Evolutionary conservation across 2,888 invertebrate species (phyloP).

Genomic region (Salticus scenicus): DNA sequence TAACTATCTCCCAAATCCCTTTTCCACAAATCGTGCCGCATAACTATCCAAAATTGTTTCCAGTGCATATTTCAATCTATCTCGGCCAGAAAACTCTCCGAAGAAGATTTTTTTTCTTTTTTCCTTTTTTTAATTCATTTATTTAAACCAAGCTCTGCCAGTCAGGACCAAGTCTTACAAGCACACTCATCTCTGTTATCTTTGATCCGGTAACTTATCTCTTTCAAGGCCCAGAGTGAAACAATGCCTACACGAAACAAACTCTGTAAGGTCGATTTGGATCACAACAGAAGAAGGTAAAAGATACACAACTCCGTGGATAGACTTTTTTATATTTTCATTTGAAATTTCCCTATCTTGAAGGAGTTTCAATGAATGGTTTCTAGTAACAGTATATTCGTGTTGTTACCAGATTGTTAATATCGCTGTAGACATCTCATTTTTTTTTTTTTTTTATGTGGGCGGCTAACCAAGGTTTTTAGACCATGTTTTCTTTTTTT

Average conservation of each 20-base stretch:
- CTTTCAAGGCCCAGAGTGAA: slow-evolving; percentile 43
- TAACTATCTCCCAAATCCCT: not conserved
- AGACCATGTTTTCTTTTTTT: no score
- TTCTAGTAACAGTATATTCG: no score
- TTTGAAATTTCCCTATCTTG: no score
- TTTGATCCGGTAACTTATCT: not conserved
- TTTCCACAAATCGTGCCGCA: not conserved
- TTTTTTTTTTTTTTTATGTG: no score
- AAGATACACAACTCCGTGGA: not conserved
- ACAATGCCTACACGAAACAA: slow-evolving; percentile 36
- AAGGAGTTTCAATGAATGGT: no score
- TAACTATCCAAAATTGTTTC: slow-evolving; percentile 44
- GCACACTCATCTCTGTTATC: slow-evolving; percentile 22
- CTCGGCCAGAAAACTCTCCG: not conserved
- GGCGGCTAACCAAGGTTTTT: no score
- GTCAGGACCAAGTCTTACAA: not conserved
- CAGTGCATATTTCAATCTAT: slow-evolving; percentile 23
- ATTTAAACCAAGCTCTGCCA: no score
- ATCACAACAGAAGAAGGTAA: slow-evolving; percentile 20
- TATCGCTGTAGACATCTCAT: no score
- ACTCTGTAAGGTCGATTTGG: slow-evolving; percentile 32
- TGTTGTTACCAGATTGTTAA: no score
- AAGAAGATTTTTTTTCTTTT: no score
- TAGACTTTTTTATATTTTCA: no score
- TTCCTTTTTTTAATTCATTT: no score